Evolutionary conservation across 2,888 invertebrate genomes (phyloP).

Genomic region (Drosophila pseudotalamancana): DNA sequence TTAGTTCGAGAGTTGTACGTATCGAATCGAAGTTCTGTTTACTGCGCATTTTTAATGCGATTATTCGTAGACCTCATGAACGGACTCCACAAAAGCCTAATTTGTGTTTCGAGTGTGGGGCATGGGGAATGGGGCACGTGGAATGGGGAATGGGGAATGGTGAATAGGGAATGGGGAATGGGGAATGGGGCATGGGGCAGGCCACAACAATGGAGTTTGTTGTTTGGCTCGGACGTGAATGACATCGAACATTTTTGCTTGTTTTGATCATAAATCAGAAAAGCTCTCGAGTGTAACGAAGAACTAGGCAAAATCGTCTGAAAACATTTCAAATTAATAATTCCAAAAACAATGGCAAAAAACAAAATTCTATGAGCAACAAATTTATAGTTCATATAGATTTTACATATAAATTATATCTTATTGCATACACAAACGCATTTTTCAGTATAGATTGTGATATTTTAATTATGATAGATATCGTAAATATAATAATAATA

Average conservation of each 20-base stretch:
- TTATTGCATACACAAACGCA: too few relatives aligned
- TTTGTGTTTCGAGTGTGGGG: constrained; percentile 3
- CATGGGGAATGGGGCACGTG: neutral
- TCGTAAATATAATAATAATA: too few relatives aligned
- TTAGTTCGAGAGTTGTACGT: constrained; percentile 9
- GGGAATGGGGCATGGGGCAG: neutral
- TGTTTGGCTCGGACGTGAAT: constrained; percentile 31
- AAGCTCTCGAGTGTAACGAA: constrained; percentile 68
- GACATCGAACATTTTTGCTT: constrained; percentile 50
- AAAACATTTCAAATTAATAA: constrained; percentile 13
- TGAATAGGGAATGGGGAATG: neutral
- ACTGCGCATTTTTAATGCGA: constrained; percentile 50
- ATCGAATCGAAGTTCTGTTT: constrained; percentile 18
- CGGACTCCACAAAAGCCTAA: constrained; percentile 11
- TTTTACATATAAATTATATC: neutral
- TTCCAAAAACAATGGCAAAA: constrained; percentile 3
- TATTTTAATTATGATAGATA: too few relatives aligned
- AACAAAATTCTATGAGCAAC: constrained; percentile 15
- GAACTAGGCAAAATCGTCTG: constrained; percentile 39
- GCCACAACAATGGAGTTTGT: constrained; percentile 56
- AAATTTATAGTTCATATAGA: constrained; percentile 3
- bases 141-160: neutral
- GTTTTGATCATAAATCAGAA: constrained; percentile 68
- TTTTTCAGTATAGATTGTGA: too few relatives aligned
- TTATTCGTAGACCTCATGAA: constrained; percentile 19